phyloP scores from a whole-genome alignment of 2,113 vertebrate species.

The Dendrocopos noguchii region DNA sequence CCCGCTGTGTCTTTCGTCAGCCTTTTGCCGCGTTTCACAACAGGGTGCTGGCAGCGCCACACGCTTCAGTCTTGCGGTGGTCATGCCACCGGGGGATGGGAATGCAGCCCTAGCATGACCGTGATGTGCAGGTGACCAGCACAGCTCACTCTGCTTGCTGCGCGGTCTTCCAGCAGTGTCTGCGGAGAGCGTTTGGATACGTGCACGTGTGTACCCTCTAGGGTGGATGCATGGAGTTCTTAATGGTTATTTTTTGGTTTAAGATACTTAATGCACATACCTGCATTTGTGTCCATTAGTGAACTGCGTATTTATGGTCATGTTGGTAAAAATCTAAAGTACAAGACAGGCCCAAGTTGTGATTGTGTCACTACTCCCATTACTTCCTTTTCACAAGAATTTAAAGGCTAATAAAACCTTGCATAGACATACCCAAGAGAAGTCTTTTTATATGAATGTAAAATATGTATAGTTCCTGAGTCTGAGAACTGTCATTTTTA shows the following conservation, averaged over 20 bases:
- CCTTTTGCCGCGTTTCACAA: not conserved
- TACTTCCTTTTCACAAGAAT: not conserved
- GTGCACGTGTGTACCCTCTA: fast-evolving
- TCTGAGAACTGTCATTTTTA: not conserved
- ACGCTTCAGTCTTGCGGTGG: not conserved
- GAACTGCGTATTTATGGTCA: fast-evolving
- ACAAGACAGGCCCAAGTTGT: not conserved
- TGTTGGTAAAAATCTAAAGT: not conserved
- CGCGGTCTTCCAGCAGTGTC: not conserved
- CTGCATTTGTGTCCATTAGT: not conserved
- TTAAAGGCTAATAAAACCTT: not conserved
- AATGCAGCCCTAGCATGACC: not conserved
- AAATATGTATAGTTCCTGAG: not conserved
- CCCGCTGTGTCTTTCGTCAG: not conserved
- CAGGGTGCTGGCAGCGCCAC: not conserved
- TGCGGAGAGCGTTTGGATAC: not conserved
- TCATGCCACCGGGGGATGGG: not conserved
- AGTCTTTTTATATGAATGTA: not conserved
- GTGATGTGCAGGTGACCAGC: not conserved
- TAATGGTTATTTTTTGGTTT: not conserved
- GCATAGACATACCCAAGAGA: fast-evolving
- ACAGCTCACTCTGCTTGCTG: not conserved
- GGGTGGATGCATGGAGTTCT: not conserved
- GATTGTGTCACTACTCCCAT: fast-evolving
- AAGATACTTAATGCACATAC: not conserved